Evolutionary conservation across 1,140 invertebrate species (phyloP).

Genomic region (Nylanderia fulva): DNA sequence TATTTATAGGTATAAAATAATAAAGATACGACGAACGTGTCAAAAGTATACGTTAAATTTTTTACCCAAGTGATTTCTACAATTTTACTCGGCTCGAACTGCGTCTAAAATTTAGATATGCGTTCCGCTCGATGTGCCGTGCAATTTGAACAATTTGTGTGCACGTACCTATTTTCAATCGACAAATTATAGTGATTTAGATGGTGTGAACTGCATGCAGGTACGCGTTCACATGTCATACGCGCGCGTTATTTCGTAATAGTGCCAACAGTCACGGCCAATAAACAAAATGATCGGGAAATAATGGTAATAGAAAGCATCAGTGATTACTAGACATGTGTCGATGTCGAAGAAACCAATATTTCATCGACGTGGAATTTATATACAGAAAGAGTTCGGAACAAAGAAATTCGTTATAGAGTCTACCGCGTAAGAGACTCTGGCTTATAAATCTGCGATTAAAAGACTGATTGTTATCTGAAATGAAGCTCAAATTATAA

Average conservation of each 20-base stretch:
- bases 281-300: slow-evolving; percentile 12
- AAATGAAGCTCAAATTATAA: background rate
- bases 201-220: background rate
- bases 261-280: slow-evolving; percentile 50
- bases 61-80: background rate
- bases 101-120: background rate
- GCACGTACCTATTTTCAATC: background rate
- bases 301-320: slow-evolving; percentile 50
- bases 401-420: background rate
- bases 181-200: slow-evolving; percentile 30
- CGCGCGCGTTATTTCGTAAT: slow-evolving; percentile 31
- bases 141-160: background rate
- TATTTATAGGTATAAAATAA: background rate
- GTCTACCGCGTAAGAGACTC: background rate
- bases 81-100: slow-evolving; percentile 21
- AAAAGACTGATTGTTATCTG: slow-evolving; percentile 22
- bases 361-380: slow-evolving; percentile 15
- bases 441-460: background rate
- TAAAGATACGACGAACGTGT: slow-evolving; percentile 24
- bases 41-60: background rate
- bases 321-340: slow-evolving; percentile 17
- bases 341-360: background rate
- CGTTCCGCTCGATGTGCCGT: background rate
- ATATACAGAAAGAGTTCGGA: background rate
- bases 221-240: background rate